Evolutionary conservation across 2,888 invertebrate genomes (phyloP).

Genomic region (Plagodis dolabraria): DNA sequence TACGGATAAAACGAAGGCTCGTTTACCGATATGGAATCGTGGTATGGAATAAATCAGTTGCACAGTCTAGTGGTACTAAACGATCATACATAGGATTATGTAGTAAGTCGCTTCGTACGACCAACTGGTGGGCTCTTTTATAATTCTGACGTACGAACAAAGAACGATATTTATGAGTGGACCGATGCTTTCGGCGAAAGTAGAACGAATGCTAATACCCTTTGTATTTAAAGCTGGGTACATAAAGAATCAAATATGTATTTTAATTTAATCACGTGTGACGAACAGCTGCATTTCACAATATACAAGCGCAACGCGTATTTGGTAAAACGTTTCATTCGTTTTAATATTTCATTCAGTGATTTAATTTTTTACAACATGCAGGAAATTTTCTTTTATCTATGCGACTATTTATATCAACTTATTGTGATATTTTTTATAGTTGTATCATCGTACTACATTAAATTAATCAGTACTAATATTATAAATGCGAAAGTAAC

Average conservation of each 20-base stretch:
- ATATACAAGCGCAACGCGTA: conserved; percentile 2
- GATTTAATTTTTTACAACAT: background rate
- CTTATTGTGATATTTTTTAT: no score
- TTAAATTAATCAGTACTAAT: no score
- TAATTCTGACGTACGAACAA: conserved; percentile 50
- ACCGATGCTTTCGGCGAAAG: conserved; percentile 56
- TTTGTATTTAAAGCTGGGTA: conserved; percentile 54
- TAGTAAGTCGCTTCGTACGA: conserved; percentile 6
- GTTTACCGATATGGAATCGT: conserved; percentile 20
- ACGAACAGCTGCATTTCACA: conserved; percentile 26
- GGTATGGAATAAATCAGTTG: conserved; percentile 21
- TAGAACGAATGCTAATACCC: conserved; percentile 65
- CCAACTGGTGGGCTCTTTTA: conserved; percentile 16
- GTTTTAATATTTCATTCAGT: conserved; percentile 8
- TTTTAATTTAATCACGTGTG: conserved; percentile 39
- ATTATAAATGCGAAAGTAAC: no score
- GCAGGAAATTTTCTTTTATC: background rate
- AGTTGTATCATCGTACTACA: no score
- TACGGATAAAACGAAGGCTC: conserved; percentile 24
- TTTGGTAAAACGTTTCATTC: conserved; percentile 10
- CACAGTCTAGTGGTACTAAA: background rate
- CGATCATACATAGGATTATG: conserved; percentile 9
- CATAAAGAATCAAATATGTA: conserved; percentile 37
- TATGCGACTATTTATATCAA: background rate
- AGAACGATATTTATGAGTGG: conserved; percentile 54